phyloP scores from a whole-genome alignment of 2,113 vertebrate genomes.

The Dissostichus mawsoni region DNA sequence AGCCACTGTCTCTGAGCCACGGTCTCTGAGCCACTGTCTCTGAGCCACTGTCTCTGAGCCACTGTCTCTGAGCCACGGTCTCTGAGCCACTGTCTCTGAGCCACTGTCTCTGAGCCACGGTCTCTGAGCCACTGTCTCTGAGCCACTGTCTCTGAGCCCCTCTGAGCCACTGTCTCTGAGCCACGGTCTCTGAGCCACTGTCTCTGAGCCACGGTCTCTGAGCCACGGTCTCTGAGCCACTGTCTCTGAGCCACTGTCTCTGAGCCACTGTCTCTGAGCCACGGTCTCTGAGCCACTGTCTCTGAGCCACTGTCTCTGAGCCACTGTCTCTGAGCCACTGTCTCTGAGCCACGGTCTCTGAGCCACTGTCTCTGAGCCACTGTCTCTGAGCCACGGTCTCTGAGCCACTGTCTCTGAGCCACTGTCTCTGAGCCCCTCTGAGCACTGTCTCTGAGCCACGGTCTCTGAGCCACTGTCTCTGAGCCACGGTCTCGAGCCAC shows the following conservation, averaged over 20 bases:
- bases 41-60: background rate
- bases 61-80: background rate
- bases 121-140: background rate
- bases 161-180: too few relatives aligned
- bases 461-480: background rate
- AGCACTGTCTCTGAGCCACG: too few relatives aligned
- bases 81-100: background rate
- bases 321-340: background rate
- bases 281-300: background rate
- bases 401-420: background rate
- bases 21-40: background rate
- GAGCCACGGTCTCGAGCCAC: background rate
- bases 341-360: background rate
- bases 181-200: background rate
- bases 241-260: background rate
- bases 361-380: background rate
- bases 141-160: background rate
- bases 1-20: background rate
- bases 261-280: background rate
- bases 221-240: background rate
- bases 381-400: background rate
- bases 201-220: background rate
- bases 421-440: background rate
- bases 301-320: background rate
- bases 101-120: background rate